phyloP scores from a whole-genome alignment of 2,888 invertebrate species.

The Sipha maydis region DNA sequence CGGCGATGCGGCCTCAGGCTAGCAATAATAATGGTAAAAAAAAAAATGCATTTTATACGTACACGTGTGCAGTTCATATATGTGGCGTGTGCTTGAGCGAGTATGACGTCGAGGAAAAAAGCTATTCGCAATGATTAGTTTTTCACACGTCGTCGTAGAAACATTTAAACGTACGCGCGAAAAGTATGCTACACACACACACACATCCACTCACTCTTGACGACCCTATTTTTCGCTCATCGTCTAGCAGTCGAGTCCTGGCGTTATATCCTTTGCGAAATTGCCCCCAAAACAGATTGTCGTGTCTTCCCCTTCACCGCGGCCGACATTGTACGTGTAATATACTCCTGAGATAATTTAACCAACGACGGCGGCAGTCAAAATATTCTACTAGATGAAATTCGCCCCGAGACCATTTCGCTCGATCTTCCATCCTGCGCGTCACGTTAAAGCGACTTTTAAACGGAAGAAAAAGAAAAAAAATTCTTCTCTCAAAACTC shows the following conservation, averaged over 20 bases:
- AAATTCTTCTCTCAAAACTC: background rate
- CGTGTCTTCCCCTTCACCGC: too few relatives aligned
- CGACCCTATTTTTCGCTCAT: background rate
- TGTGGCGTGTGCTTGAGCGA: background rate
- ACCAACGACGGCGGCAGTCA: too few relatives aligned
- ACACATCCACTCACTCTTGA: background rate
- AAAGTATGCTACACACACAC: background rate
- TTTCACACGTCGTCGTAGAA: background rate
- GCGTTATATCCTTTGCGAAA: too few relatives aligned
- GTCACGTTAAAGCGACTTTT: too few relatives aligned
- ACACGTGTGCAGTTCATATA: background rate
- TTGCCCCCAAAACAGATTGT: too few relatives aligned
- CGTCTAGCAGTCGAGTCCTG: too few relatives aligned
- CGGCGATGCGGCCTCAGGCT: background rate
- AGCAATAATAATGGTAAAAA: background rate
- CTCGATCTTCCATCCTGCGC: too few relatives aligned
- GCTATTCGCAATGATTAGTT: conserved; percentile 37
- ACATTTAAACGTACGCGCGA: background rate
- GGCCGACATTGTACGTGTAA: too few relatives aligned
- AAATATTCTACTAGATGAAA: too few relatives aligned
- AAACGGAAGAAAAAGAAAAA: background rate
- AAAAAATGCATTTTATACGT: background rate
- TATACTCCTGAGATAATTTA: too few relatives aligned
- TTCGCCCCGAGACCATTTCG: too few relatives aligned
- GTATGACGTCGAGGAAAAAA: conserved; percentile 5